Conservation (phyloP, 92 coral and sea anemone species). For the Epizoanthus rinbou region DNA sequence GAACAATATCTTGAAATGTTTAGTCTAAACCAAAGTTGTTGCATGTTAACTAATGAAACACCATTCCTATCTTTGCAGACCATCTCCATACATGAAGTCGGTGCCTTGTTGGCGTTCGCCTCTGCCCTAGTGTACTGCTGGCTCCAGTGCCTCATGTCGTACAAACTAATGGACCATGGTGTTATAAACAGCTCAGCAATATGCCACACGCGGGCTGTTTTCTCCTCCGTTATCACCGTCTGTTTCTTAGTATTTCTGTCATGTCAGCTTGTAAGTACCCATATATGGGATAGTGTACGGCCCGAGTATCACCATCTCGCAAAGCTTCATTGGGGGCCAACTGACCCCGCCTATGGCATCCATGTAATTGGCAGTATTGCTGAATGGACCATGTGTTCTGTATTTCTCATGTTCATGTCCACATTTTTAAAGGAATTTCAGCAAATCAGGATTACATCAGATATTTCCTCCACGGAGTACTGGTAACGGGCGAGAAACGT, state of each 20-base stretch:
- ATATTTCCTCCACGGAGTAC: slow-evolving; percentile 79
- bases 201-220: slow-evolving; percentile 76
- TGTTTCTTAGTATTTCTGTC: slow-evolving; percentile 60
- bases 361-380: slow-evolving; percentile 75
- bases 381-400: slow-evolving; percentile 80
- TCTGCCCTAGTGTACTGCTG: slow-evolving; percentile 77
- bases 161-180: slow-evolving; percentile 87
- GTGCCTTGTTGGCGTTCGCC: slow-evolving; percentile 74
- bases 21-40: no score
- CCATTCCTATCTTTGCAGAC: slow-evolving; percentile 28
- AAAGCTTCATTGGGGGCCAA: slow-evolving; percentile 79
- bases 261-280: slow-evolving; percentile 62
- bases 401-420: slow-evolving; percentile 67
- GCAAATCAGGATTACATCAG: slow-evolving; percentile 77
- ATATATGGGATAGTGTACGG: slow-evolving; percentile 67
- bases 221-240: slow-evolving; percentile 65
- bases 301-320: slow-evolving; percentile 72
- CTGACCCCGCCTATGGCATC: slow-evolving; percentile 77
- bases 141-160: slow-evolving; percentile 85
- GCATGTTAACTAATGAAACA: no score
- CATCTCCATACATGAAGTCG: slow-evolving; percentile 73
- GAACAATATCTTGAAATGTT: no score
- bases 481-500: slow-evolving; percentile 42
- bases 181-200: slow-evolving; percentile 88
- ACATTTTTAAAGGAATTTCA: slow-evolving; percentile 77